Conservation (phyloP, 2,797 vertebrate genomes). For the Poeciliopsis gracilis region DNA sequence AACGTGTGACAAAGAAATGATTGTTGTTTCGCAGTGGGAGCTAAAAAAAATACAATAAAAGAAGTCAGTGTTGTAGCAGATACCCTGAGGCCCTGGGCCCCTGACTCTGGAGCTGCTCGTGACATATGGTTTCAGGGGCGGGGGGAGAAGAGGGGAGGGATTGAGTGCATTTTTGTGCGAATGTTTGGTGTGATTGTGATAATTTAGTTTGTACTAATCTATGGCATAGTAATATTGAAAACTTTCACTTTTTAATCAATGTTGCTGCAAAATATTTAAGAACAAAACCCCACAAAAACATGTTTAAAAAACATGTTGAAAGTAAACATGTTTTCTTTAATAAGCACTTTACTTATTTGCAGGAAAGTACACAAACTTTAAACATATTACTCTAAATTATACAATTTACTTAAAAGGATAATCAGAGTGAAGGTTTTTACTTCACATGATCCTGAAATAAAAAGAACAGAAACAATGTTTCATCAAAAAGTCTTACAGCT, state of each 20-base stretch:
- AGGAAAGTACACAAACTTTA: not conserved
- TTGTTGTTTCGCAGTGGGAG: constrained; percentile 35
- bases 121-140: constrained; percentile 19
- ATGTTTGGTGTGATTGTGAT: not conserved
- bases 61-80: constrained; percentile 23
- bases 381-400: not conserved
- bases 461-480: not conserved
- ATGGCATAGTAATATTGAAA: not conserved
- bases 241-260: not conserved
- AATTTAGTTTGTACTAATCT: not conserved
- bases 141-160: not conserved
- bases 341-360: not conserved
- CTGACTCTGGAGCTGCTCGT: constrained; percentile 30
- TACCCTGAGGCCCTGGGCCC: constrained; percentile 26
- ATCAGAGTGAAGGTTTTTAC: not conserved
- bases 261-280: not conserved
- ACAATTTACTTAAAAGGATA: not conserved
- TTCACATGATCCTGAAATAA: not conserved
- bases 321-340: not conserved
- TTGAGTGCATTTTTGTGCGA: not conserved
- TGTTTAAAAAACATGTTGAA: not conserved
- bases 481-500: not conserved
- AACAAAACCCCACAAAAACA: not conserved
- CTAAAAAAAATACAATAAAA: constrained; percentile 32
- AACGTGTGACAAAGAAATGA: constrained; percentile 27